Base-by-base conservation (phyloP, 2,797 vertebrate species). In the Paratrypauchen microcephalus region DNA sequence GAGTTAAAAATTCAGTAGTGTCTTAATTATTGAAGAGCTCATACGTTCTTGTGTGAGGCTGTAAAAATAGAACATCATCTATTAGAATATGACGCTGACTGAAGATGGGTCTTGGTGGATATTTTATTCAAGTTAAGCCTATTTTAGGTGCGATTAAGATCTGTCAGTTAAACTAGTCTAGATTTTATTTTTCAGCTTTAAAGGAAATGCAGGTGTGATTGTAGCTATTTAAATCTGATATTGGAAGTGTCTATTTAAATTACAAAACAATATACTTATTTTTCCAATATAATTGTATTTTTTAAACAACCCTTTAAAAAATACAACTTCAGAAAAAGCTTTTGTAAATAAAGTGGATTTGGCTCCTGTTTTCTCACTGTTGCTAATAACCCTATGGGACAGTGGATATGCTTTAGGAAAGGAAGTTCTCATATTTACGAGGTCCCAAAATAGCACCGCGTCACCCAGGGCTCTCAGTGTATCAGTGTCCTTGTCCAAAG, bases 341-440 rank as follows among this genome's bases (percentile, higher is more conserved):
- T 1, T 16, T 24, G 41, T 63, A 24, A 16, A 63, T 63, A 24
- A 63, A 54, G 45, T 48, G 19, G 62, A 75, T 73, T 65, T 74
- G 58, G 68, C 66, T 54, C 69, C 80, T 45, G 56, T 32, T 72
- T 73, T 28, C 72, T 72, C 78, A 70, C 76, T 83, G 83, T 86
- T 78, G 83, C 77, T 83, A 76, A 85, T 84, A 88, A 87, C 88
- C 88, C 88, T 80, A 71, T 57, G 78, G 81, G 87, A 85, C 86
- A 87, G 88, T 79, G 86, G 87, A 91, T 86, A 81, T 71, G 78
- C 85, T 89, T 92, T 83, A 83, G 83, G 78, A 86, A 87, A 92
- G 92, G 92, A 94, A 93, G 91, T 92, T 92, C 90, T 92, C 90
- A 88, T 93, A 91, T 93, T 94, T 92, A 92, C 89, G 83, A 84